Percentiles rank a stretch among this genome's conserved stretches.
Evolutionary conservation across 2,113 vertebrate genomes (phyloP).

Genomic region (Miniopterus natalensis): DNA sequence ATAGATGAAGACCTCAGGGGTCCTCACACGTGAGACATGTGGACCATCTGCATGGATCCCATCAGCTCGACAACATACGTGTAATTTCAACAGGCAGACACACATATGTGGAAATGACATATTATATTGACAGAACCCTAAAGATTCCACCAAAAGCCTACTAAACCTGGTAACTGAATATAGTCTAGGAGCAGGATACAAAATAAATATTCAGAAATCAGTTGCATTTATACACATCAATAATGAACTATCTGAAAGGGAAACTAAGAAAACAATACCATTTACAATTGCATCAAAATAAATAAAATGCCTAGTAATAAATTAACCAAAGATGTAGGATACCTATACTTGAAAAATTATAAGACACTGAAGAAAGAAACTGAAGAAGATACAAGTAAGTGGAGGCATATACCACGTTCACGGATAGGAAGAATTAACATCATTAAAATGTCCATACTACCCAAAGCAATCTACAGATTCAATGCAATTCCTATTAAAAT

Average conservation of each 20-base stretch:
- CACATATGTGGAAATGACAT: background rate
- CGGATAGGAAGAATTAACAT: too few species aligned
- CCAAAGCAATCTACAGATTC: too few species aligned
- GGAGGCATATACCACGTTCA: too few species aligned
- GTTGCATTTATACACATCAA: background rate
- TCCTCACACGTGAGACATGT: background rate
- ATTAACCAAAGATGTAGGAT: background rate
- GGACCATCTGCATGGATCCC: background rate
- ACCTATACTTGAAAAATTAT: too few species aligned
- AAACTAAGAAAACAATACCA: background rate
- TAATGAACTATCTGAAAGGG: background rate
- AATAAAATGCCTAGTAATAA: background rate
- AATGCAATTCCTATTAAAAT: too few species aligned
- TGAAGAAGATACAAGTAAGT: too few species aligned
- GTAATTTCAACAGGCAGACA: too few species aligned
- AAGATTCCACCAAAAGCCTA: background rate
- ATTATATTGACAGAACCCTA: background rate
- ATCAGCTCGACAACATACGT: too few species aligned
- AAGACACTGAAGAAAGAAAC: too few species aligned
- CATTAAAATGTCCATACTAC: too few species aligned
- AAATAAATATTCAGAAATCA: background rate
- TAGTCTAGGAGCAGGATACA: background rate
- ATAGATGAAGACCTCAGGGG: background rate
- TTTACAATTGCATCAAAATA: background rate
- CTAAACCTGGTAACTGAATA: background rate